phyloP scores from a whole-genome alignment of 2,113 vertebrate genomes.

The Microtus pennsylvanicus region DNA sequence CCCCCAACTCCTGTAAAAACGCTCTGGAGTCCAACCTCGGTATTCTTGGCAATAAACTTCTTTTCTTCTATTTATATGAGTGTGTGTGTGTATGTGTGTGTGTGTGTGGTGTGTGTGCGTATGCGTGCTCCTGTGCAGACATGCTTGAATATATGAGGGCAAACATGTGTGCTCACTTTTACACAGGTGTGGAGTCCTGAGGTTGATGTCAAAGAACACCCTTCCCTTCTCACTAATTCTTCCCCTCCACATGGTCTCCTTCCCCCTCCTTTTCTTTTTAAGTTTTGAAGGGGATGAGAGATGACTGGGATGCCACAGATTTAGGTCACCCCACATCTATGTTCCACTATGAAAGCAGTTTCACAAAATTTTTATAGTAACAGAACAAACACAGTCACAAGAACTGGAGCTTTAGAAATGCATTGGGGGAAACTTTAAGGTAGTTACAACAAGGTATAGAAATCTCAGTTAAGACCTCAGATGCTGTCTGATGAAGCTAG shows the following conservation, averaged over 20 bases:
- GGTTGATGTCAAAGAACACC: accelerated
- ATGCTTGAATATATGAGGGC: too few relatives aligned
- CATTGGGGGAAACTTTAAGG: neutral
- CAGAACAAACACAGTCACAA: neutral
- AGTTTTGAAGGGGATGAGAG: neutral
- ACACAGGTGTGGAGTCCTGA: neutral
- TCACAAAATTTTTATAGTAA: neutral
- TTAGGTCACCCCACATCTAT: neutral
- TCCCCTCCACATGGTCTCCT: too few relatives aligned
- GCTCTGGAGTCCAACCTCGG: too few relatives aligned
- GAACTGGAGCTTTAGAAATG: neutral
- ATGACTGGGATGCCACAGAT: neutral
- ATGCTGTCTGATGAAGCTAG: neutral
- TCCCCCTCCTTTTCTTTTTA: too few relatives aligned
- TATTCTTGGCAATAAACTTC: too few relatives aligned
- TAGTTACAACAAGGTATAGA: neutral
- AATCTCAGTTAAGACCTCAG: neutral
- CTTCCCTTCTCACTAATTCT: neutral
- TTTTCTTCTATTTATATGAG: too few relatives aligned
- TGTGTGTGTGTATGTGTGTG: too few relatives aligned
- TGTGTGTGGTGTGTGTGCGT: too few relatives aligned
- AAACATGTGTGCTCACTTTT: neutral
- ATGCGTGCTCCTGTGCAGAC: too few relatives aligned
- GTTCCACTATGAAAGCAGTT: neutral
- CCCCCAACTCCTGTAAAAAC: too few relatives aligned